A percentile compares a stretch with the other conserved stretches of the same genome.
Conservation (phyloP, 2,113 vertebrate species). For the Aptenodytes patagonicus region DNA sequence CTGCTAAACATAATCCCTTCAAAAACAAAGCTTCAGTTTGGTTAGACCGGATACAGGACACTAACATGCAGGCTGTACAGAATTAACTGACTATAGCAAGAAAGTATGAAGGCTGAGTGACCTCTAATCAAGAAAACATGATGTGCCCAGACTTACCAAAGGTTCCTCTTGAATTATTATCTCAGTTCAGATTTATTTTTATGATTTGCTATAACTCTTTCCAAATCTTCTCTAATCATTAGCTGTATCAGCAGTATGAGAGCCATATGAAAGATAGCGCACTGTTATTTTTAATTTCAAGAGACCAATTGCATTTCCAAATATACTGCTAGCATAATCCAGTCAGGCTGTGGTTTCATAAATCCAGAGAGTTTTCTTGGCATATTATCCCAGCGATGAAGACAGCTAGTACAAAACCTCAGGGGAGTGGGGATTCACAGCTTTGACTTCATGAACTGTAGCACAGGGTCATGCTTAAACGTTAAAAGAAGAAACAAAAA, state of each 20-base stretch:
- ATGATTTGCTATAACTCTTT: conserved; percentile 37
- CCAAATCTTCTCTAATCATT: conserved; percentile 49
- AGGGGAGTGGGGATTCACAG: conserved; percentile 13
- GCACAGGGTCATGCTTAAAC: background rate
- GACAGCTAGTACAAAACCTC: conserved; percentile 22
- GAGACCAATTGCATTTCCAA: conserved; percentile 57
- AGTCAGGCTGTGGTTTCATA: conserved; percentile 50
- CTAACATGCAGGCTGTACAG: background rate
- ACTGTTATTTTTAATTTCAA: conserved; percentile 61
- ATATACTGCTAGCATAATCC: conserved; percentile 44
- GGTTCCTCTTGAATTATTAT: conserved; percentile 35
- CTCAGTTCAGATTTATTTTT: conserved; percentile 40
- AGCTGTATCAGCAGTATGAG: conserved; percentile 45
- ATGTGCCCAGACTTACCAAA: background rate
- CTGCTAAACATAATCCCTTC: background rate
- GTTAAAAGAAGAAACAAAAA: background rate
- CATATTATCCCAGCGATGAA: conserved; percentile 24
- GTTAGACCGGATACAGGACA: background rate
- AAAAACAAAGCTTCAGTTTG: background rate
- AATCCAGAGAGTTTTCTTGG: conserved; percentile 43
- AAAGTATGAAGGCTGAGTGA: background rate
- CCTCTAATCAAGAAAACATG: conserved; percentile 15
- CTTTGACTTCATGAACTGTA: conserved; percentile 24
- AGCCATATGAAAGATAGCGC: background rate
- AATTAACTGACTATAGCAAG: background rate